Base-by-base conservation (phyloP, 2,113 vertebrate genomes). In the Xiphias gladius region DNA sequence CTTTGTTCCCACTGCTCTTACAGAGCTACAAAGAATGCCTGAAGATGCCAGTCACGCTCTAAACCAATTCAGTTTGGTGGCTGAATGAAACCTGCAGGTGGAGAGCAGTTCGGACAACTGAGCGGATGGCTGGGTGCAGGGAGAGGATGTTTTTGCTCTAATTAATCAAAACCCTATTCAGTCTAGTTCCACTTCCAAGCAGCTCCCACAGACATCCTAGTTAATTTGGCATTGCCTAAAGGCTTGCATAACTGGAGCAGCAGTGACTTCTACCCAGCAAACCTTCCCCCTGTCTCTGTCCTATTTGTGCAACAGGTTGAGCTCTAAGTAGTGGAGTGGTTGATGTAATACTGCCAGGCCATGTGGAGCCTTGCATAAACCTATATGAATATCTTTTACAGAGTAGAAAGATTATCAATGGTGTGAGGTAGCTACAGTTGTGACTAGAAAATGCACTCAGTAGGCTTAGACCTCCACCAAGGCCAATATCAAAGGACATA, bases 121-220 rank as follows among this genome's bases (percentile, higher is more conserved):
- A 71, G 63, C 41, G 72, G 80, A 88, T 65, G 57, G 65, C 64
- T 12, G 61, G 59, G 24, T 54, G 58, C 9, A 13, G 26, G 37
- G 50, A 81, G 52, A 83, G 84, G 85, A 88, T 89, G 70, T 88
- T 90, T 86, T 89, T 77, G 63, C 86, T 85, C 66, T 48, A 83
- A 90, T 86, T 86, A 83, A 91, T 90, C 48, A 70, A 88, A 88
- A 78, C 83, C 82, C 80, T 41, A 69, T 85, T 90, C 82, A 86
- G 52, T 54, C 20, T 22, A 16, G 72, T 81, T 86, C 64, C 76
- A 71, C 70, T 85, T 86, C 46, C 70, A 77, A 86, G 58, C 66
- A 86, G 63, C 74, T 87, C 76, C 62, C 67, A 86, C 63, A 87
- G 85, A 80, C 16, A 5, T 66, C 65, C 61, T 7, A 0, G 82